A percentile compares a stretch with the other conserved stretches of the same genome.
Conservation (phyloP, 2,797 vertebrate species). For the Muscicapa comitata region DNA sequence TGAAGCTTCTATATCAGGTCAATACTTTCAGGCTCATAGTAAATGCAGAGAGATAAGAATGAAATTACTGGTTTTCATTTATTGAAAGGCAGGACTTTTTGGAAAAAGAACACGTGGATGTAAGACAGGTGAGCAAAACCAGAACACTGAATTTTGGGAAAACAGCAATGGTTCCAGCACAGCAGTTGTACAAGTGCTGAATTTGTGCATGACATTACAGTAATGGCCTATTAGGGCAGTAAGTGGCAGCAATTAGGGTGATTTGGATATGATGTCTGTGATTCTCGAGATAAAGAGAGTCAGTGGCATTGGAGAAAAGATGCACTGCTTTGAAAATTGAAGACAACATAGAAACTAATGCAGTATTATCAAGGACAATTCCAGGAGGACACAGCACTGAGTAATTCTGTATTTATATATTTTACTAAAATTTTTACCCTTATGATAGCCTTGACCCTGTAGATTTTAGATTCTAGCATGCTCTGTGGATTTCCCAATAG, state of each 20-base stretch:
- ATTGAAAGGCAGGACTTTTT: background rate
- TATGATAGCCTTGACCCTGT: background rate
- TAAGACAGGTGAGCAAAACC: background rate
- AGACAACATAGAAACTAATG: background rate
- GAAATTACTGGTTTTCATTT: background rate
- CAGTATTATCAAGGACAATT: background rate
- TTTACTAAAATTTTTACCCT: background rate
- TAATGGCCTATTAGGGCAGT: background rate
- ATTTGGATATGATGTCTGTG: background rate
- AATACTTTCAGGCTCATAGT: background rate
- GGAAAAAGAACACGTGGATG: background rate
- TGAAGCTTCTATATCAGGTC: background rate
- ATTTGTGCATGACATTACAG: background rate
- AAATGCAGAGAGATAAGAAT: background rate
- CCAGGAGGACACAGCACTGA: background rate
- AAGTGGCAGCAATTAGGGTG: background rate
- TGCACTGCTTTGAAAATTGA: background rate
- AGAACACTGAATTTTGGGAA: background rate
- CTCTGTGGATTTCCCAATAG: background rate
- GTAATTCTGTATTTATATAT: background rate
- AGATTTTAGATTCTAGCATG: background rate
- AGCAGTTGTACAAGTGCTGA: background rate
- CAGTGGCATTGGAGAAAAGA: background rate
- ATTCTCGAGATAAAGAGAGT: background rate
- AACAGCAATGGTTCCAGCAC: background rate